Evolutionary conservation across 2,888 invertebrate genomes (phyloP), one percentile per base, ranked within the genome.

Genomic region (Chaetoderma sp.): DNA sequence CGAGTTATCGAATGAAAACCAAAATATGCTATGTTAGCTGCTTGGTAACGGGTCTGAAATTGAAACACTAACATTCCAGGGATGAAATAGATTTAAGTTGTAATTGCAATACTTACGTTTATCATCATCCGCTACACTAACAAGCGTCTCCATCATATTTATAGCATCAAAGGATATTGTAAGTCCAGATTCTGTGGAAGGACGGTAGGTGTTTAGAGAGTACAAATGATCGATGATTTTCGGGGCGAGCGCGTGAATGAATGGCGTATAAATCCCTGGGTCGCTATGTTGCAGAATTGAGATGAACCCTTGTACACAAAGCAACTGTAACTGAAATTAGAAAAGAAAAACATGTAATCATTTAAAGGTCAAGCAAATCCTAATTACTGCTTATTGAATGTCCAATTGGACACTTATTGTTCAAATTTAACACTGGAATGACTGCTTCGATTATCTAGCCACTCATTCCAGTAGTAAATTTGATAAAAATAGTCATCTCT

Each of bases 211-310:
- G 56, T 88, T 87, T 58, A 92, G 91, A 8, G 90, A 88, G 81
- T 92, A 91, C 52, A 94, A 88, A 78, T 91, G 91, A 83, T 93
- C 92, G 36, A 94, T 91, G 60, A 95, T 89, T 75, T 92, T 89
- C 3, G 94, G 93, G 6, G 93, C 93, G 69, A 94, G 87, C 0
- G 92, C 91, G 77, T 93, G 93, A 74, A 95, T 94, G 80, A 93
- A 94, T 0, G 93, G 92, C 4, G 92, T 91, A 39, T 92, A 90
- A 28, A 94, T 90, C 65, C 88, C 88, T 55, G 90, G 88, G 75
- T 93, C 92, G 2, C 90, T 89, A 80, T 92, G 92, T 47, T 90
- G 88, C 83, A 94, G 94, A 63, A 95, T 90, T 0, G 93, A 92
- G 76, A 90, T 90, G 57, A 94, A 88, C 1, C 93, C 92, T 86